Evolutionary conservation across 2,888 invertebrate genomes (phyloP).

Genomic region (Chesias legatella): DNA sequence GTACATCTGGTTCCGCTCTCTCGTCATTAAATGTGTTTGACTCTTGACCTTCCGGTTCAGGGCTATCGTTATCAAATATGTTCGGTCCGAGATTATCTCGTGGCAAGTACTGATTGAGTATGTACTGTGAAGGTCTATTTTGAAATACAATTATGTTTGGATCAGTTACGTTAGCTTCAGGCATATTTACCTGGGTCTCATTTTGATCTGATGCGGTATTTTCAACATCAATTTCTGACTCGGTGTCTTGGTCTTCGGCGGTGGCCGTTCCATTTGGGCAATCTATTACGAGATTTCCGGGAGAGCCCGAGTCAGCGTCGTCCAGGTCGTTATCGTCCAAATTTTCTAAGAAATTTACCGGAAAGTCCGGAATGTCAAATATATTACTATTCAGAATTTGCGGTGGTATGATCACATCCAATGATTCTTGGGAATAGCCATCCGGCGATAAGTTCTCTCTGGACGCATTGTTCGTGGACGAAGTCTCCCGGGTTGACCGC

Average conservation of each 20-base stretch:
- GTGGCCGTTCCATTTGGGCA: constrained; percentile 1
- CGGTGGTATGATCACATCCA: constrained; percentile 19
- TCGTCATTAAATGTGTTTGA: constrained; percentile 7
- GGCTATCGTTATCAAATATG: constrained; percentile 16
- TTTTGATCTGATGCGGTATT: too few species aligned
- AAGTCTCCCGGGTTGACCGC: too few species aligned
- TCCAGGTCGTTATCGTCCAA: constrained; percentile 23
- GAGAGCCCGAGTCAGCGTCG: constrained; percentile 6
- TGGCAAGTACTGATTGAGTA: constrained; percentile 2
- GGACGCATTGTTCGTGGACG: too few species aligned
- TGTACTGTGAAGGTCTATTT: constrained; percentile 1
- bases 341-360: constrained; percentile 26
- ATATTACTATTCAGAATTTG: constrained; percentile 29
- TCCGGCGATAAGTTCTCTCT: constrained; percentile 9
- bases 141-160: background rate
- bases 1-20: background rate
- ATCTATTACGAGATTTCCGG: constrained; percentile 9
- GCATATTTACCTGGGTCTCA: too few species aligned
- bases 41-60: background rate
- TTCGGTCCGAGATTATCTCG: constrained; percentile 7
- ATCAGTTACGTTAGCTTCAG: too few species aligned
- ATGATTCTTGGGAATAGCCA: constrained; percentile 10
- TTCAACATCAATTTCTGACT: too few species aligned
- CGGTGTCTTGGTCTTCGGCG: background rate
- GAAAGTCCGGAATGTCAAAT: constrained; percentile 30